Base-by-base conservation (phyloP, 2,888 invertebrate species). In the Antheraea yamamai region DNA sequence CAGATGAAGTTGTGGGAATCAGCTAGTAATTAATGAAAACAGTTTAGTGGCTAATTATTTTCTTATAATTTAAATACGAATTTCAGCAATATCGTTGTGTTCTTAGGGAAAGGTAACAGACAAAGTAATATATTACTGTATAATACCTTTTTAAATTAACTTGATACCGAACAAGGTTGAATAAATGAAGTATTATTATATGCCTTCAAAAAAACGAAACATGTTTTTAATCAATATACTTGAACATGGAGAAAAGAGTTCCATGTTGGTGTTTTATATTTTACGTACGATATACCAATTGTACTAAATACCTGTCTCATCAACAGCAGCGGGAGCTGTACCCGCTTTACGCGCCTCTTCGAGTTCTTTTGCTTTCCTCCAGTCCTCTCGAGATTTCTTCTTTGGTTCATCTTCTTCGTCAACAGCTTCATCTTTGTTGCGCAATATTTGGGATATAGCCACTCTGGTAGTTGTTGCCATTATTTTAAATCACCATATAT, bases 271-370 rank as follows among this genome's bases (percentile, higher is more conserved):
- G 47, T 12, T 47, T 47, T 47, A 47, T 47, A 47, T 58, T n/a
- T 8, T 23, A 61, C 2, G 23, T 12, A 61, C 10, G 23, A 23
- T 61, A 61, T 23, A 23, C n/a, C n/a, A 23, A 61, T 23, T 61
- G n/a, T 8, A n/a, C 8, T 61, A 66, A 2, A 12, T 89, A 95
- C 95, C 97, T 88, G 97, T 97, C 89, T 97, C 97, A 84, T 97
- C 97, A 0, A 97, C 97, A 82, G 98, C 98, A 79, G 98, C 98
- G 20, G 98, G 98, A 4, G 98, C 98, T 84, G 98, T 98, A 87
- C 98, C 99, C 80, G 98, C 98, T 95, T 99, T 99, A 85, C 99
- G 96, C 16, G 99, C 99, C 91, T 99, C 99, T 92, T 99, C 99
- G 75, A 99, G 94, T 90, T 99, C 99, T 89, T 99, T 99, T 26